Base-by-base conservation (phyloP, 2,888 invertebrate species). In the Coelopa pilipes region DNA sequence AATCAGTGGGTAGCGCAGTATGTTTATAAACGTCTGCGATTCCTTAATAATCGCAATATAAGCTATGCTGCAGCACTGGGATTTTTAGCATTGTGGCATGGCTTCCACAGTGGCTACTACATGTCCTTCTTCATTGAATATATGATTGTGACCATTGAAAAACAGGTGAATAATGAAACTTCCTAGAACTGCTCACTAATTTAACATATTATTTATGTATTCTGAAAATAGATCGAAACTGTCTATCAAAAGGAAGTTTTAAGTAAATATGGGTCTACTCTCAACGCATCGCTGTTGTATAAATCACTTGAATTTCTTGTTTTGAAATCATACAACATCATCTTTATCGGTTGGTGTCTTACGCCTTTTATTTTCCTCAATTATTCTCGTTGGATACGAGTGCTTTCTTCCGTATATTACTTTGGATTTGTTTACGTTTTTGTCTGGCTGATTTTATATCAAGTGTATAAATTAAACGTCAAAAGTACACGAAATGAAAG, bases 61-160 rank as follows among this genome's bases (percentile, higher is more conserved):
- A 98, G 98, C 77, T 98, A 99, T 86, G 89, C 92, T 0, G 89
- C 91, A 0, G 95, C 98, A 0, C 88, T 99, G 57, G 73, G 92
- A 0, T 99, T 98, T 88, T 90, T 99, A 55, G 97, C 99, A 0
- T 83, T 97, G 0, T 99, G 99, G 99, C 99, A 99, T 87, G 99
- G 99, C 13, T 92, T 96, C 70, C 94, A 96, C 84, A 92, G 94
- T 12, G 98, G 99, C 0, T 99, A 99, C 84, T 99, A 97, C 85
- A 89, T 95, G 82, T 94, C 95, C 63, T 99, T 99, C 89, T 90
- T 95, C 74, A 92, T 96, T 87, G 99, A 99, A 85, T 98, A 97
- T 84, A 88, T 95, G 49, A 93, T 96, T 49, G 94, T 97, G 86
- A 91, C 91, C 77, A 91, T 94, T 83, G 97, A 98, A 82, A 94